These are phyloP conservation scores for Drosophila nikananu DNA, from an alignment of 1,140 invertebrate genomes.

Conservation along the genomic window DNA sequence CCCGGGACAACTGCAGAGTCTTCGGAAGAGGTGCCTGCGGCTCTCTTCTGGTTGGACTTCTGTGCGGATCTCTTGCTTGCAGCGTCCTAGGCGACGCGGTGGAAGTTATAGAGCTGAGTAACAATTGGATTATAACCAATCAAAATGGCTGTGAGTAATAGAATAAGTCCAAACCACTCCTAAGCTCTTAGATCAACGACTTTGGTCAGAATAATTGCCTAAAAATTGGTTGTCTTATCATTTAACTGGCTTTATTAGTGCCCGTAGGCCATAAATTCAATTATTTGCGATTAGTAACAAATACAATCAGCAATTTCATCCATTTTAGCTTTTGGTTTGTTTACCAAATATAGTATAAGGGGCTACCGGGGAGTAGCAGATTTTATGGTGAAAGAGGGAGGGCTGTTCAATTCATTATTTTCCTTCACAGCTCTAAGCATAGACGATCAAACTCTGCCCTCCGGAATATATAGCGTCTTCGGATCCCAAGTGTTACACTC, in stretches of 20 bases:
- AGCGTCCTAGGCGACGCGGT: conserved; percentile 55
- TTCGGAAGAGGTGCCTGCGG: conserved; percentile 10
- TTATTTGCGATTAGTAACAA: conserved; percentile 25
- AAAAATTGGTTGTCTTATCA: conserved; percentile 8
- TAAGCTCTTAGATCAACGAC: neutral
- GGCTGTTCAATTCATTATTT: neutral
- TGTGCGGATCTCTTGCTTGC: conserved; percentile 26
- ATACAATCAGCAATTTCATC: conserved; percentile 31
- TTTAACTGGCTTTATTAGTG: neutral
- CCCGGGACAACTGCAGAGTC: neutral
- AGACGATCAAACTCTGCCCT: conserved; percentile 88
- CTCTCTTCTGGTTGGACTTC: conserved; percentile 24
- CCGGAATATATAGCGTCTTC: conserved; percentile 93
- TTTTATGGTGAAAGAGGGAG: conserved; percentile 1
- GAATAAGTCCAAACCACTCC: neutral
- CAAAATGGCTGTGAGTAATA: conserved; percentile 73
- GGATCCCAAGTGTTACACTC: conserved; percentile 87
- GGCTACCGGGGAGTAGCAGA: conserved; percentile 15
- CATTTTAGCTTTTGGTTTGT: conserved; percentile 18
- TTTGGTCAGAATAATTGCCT: neutral
- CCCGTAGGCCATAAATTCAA: conserved; percentile 39
- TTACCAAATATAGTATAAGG: conserved; percentile 11
- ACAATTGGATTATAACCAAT: conserved; percentile 69
- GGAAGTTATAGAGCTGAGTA: conserved; percentile 61
- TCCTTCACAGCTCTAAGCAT: conserved; percentile 39